phyloP scores from a whole-genome alignment of 2,797 vertebrate species.

The Pseudomugil tenellus region DNA sequence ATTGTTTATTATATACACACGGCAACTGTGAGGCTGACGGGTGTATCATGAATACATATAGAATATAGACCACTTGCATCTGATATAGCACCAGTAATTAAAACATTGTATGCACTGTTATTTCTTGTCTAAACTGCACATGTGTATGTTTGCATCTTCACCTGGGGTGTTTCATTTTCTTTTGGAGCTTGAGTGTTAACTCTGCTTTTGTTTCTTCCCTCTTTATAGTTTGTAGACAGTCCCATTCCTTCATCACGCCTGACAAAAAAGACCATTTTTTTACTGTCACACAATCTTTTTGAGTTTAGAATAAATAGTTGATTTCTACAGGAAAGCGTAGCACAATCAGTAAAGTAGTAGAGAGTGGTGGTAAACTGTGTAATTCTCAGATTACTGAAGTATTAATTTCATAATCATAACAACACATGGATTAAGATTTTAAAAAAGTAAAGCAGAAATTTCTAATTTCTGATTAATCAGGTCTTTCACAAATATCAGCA shows the following conservation, averaged over 20 bases:
- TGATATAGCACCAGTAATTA: neutral
- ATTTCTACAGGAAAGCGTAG: neutral
- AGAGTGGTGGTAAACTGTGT: neutral
- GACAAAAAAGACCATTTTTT: conserved; percentile 39
- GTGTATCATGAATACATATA: neutral
- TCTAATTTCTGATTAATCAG: neutral
- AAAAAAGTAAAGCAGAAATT: conserved; percentile 1
- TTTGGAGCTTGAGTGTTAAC: neutral
- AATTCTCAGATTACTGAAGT: neutral
- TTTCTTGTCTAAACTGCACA: neutral
- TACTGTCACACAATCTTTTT: neutral
- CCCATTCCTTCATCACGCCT: conserved; percentile 51
- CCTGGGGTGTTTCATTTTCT: conserved; percentile 54
- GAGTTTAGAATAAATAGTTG: conserved; percentile 1
- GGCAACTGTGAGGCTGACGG: neutral
- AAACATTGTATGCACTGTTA: neutral
- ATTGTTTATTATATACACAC: neutral
- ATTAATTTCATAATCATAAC: neutral
- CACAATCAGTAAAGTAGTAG: neutral
- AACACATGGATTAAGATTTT: neutral
- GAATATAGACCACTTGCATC: neutral
- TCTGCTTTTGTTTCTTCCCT: conserved; percentile 21
- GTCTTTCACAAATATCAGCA: conserved; percentile 5
- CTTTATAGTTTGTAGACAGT: conserved; percentile 11
- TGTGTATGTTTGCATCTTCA: conserved; percentile 30